phyloP scores from a whole-genome alignment of 2,888 invertebrate genomes.

The Noctua pronuba region DNA sequence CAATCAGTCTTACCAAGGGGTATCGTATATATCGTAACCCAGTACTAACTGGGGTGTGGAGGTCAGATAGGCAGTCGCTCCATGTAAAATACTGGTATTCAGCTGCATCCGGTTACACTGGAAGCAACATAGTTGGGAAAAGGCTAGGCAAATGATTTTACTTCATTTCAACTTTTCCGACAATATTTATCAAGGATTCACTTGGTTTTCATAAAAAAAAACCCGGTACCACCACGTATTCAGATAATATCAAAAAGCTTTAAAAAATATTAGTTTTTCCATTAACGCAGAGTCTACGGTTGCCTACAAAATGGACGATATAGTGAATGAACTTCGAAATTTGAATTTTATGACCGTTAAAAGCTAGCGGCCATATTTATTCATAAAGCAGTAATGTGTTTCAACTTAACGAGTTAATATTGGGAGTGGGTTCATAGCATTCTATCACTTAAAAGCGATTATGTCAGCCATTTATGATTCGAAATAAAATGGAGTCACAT shows the following conservation, averaged over 20 bases:
- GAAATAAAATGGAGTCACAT: slow-evolving; percentile 21
- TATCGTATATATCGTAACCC: no score
- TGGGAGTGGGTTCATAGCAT: slow-evolving; percentile 40
- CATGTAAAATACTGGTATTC: no score
- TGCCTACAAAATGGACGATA: slow-evolving; percentile 47
- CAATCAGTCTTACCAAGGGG: no score
- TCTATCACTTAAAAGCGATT: slow-evolving; percentile 32
- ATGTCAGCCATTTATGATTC: slow-evolving; percentile 37
- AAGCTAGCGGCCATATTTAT: slow-evolving; percentile 58
- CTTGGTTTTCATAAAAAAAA: background rate
- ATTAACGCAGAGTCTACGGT: slow-evolving; percentile 26
- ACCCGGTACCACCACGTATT: background rate
- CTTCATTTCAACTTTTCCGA: background rate
- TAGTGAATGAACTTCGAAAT: slow-evolving; percentile 51
- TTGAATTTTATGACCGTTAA: slow-evolving; percentile 54
- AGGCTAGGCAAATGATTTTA: no score
- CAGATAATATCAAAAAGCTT: slow-evolving; percentile 38
- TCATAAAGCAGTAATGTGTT: slow-evolving; percentile 60
- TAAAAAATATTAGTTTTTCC: slow-evolving; percentile 56
- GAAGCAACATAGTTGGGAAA: no score
- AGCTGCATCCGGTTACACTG: no score
- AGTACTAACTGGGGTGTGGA: no score
- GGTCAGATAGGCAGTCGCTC: no score
- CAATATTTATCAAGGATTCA: background rate
- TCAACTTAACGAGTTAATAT: slow-evolving; percentile 51